Base-by-base conservation (phyloP, 2,888 invertebrate genomes). In the Dryococelus australis region DNA sequence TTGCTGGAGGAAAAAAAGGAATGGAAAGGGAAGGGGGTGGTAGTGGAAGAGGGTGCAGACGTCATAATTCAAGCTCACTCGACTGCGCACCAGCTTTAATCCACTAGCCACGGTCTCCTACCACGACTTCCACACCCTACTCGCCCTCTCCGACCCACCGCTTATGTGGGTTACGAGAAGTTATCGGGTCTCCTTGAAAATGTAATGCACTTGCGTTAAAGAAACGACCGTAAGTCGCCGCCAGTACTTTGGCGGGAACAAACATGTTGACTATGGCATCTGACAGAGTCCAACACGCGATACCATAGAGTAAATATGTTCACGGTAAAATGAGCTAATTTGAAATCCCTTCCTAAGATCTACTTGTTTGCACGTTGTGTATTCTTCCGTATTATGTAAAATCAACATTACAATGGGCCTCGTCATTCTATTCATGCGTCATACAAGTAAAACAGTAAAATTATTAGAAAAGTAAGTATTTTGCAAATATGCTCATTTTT, bases 41-140 rank as follows among this genome's bases (percentile, higher is more conserved):
- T 47, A 47, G 35, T 35, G 35, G 51, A 53, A 35, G 47, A 53
- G 84, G 78, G n/a, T 43, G 87, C 43, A 80, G 35, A 88, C 86
- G 81, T 87, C 88, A 88, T 88, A 88, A 88, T 88, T 88, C 88
- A 88, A 86, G 80, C 88, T 88, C 87, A 85, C 86, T 87, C 65
- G n/a, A 2, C 65, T 16, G 65, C n/a, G 88, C 79, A 83, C 88
- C 87, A 85, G 88, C 88, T 88, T 88, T 88, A 88, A 88, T 88
- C 88, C 88, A 80, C 88, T 85, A 65, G 79, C 83, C 35, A 47
- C 87, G 80, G 51, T 43, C n/a, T 35, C 47, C 47, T 16, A 47
- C 47, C 47, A 47, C 28, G 16, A 13, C 9, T n/a, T 27, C 13
- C 53, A 26, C 6, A 10, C 51, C 0, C 43, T 9, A 24, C 26